Conservation (phyloP, 2,113 vertebrate genomes). For the Salvelinus alpinus region DNA sequence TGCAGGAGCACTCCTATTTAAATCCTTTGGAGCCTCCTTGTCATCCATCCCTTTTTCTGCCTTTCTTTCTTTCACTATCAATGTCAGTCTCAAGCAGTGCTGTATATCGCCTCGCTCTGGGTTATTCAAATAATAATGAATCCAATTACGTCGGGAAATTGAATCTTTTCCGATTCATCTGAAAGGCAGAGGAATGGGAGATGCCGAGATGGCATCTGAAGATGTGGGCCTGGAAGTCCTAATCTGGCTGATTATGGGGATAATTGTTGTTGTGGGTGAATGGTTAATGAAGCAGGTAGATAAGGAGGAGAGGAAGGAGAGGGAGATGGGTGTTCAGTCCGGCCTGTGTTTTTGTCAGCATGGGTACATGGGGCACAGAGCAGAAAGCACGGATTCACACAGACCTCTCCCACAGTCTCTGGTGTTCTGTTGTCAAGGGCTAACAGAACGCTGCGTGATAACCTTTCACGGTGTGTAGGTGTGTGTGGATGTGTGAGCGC, state of each 20-base stretch:
- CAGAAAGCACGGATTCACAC: constrained; percentile 7
- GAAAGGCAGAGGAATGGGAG: constrained; percentile 40
- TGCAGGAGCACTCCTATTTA: not conserved
- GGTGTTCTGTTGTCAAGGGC: constrained; percentile 43
- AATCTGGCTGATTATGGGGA: constrained; percentile 53
- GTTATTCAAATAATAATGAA: constrained; percentile 76
- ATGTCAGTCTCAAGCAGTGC: constrained; percentile 24
- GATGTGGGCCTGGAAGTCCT: constrained; percentile 28
- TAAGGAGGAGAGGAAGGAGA: not conserved
- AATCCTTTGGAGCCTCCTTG: constrained; percentile 24
- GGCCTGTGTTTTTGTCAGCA: constrained; percentile 34
- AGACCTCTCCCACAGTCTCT: constrained; percentile 17
- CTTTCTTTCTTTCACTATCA: constrained; percentile 33
- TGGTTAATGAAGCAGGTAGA: constrained; percentile 21
- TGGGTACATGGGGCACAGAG: constrained; percentile 1
- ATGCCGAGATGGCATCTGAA: constrained; percentile 12
- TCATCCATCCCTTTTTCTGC: constrained; percentile 16
- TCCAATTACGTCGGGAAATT: constrained; percentile 71
- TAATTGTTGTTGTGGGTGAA: constrained; percentile 56
- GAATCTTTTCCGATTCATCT: constrained; percentile 65
- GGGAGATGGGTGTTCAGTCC: not conserved
- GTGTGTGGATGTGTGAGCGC: not conserved
- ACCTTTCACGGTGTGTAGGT: constrained; percentile 25
- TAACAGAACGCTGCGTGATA: constrained; percentile 23
- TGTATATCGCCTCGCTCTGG: constrained; percentile 43